Evolutionary conservation across 2,797 vertebrate species (phyloP).

Genomic region (Ispidina lecontei): DNA sequence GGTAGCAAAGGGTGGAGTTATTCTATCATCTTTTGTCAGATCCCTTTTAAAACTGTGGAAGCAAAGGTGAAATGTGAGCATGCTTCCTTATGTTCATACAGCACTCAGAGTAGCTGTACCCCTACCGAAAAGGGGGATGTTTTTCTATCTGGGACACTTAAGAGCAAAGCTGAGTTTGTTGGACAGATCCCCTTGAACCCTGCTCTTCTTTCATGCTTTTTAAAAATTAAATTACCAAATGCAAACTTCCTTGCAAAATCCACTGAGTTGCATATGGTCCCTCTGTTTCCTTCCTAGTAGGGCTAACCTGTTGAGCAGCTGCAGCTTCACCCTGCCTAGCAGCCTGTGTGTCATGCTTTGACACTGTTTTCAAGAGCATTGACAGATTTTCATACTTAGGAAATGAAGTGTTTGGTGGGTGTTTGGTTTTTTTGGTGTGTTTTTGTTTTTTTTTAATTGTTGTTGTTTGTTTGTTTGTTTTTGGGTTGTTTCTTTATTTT

Average conservation of each 20-base stretch:
- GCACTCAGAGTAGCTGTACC: neutral
- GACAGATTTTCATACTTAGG: neutral
- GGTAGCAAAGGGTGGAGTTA: neutral
- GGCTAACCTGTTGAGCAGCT: neutral
- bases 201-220: neutral
- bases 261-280: neutral
- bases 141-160: neutral
- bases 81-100: neutral
- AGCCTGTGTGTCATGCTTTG: fast-evolving
- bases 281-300: neutral
- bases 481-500: neutral
- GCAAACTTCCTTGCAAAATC: neutral
- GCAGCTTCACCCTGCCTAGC: neutral
- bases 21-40: neutral
- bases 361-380: neutral
- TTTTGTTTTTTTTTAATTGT: neutral
- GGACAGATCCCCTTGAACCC: neutral
- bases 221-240: neutral
- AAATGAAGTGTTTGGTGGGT: neutral
- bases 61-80: fast-evolving
- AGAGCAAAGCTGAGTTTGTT: neutral
- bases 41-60: neutral
- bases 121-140: neutral
- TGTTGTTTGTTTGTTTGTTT: too few species aligned
- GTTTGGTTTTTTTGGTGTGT: too few species aligned